Conservation (phyloP, 2,797 vertebrate genomes). For the Eupleurogrammus muticus region DNA sequence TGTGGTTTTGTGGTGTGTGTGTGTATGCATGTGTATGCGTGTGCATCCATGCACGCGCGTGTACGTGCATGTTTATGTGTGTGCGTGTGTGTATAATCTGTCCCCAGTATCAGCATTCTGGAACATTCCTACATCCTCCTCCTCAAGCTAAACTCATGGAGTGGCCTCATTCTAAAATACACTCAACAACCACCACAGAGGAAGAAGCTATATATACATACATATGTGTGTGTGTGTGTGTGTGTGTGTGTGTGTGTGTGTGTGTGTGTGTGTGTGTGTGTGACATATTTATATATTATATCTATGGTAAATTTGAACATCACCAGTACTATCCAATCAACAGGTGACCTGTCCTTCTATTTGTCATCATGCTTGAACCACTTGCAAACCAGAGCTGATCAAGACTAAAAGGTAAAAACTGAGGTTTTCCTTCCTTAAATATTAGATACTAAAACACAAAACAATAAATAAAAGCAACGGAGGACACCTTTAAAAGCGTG, state of each 20-base stretch:
- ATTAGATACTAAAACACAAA: too few species aligned
- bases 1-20: slow-evolving; percentile 16
- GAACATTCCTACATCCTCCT: slow-evolving; percentile 67
- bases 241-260: too few species aligned
- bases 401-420: too few species aligned
- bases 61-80: slow-evolving; percentile 31
- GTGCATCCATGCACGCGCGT: slow-evolving; percentile 13
- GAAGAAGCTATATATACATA: too few species aligned
- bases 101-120: slow-evolving; percentile 63
- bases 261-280: too few species aligned
- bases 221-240: too few species aligned
- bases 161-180: slow-evolving; percentile 37
- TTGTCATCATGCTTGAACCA: not conserved
- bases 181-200: slow-evolving; percentile 29
- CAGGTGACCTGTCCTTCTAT: not conserved
- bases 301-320: too few species aligned
- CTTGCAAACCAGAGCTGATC: too few species aligned
- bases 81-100: slow-evolving; percentile 52
- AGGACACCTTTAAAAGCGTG: too few species aligned
- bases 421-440: too few species aligned
- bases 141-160: slow-evolving; percentile 57
- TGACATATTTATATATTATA: too few species aligned
- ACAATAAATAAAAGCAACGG: too few species aligned
- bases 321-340: not conserved
- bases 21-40: slow-evolving; percentile 19